Base-by-base conservation (phyloP, 2,113 vertebrate species). In the Dendropsophus ebraccatus region DNA sequence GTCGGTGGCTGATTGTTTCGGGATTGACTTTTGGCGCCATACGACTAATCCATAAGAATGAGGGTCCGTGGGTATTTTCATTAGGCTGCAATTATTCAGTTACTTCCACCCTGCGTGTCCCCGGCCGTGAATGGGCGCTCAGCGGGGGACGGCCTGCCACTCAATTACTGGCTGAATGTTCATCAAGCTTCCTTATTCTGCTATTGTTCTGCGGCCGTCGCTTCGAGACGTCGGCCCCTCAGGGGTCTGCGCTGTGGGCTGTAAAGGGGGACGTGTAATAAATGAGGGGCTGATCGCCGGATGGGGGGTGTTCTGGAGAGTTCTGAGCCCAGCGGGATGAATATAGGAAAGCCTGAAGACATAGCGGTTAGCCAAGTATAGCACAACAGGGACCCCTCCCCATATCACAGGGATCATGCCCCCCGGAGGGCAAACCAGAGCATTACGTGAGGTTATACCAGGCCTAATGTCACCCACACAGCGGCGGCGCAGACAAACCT, bases 401-500 rank as follows among this genome's bases (percentile, higher is more conserved):
- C n/a, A n/a, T n/a, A n/a, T n/a, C n/a, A n/a, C n/a, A n/a, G 54
- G 16, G 16, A 60, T 6, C 11, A 23, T 60, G 56, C 56, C 56
- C n/a, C 41, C 56, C 23, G 56, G 23, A 60, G 56, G 56, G 10
- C n/a, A 21, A 60, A 25, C 56, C n/a, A 12, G 56, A 19, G 50
- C 16, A 52, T 52, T 52, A 52, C 50, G 16, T 17, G 50, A 52
- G 5, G 50, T 17, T 5, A 5, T 23, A 11, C n/a, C n/a, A 60
- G n/a, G n/a, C n/a, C n/a, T 4, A 58, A 49, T 49, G 8, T 13
- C 8, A 11, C 47, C 47, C 47, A 49, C 47, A 49, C 10, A 12
- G 4, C 8, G 12, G 47, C 47, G 47, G 41, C 41, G 3, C 8
- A 41, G 8, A 58, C 54, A 93, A 72, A 99, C 98, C 97, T 99